Percentiles rank a stretch among this genome's conserved stretches.
Evolutionary conservation across 2,797 vertebrate genomes (phyloP).

Genomic region (Alauda arvensis): DNA sequence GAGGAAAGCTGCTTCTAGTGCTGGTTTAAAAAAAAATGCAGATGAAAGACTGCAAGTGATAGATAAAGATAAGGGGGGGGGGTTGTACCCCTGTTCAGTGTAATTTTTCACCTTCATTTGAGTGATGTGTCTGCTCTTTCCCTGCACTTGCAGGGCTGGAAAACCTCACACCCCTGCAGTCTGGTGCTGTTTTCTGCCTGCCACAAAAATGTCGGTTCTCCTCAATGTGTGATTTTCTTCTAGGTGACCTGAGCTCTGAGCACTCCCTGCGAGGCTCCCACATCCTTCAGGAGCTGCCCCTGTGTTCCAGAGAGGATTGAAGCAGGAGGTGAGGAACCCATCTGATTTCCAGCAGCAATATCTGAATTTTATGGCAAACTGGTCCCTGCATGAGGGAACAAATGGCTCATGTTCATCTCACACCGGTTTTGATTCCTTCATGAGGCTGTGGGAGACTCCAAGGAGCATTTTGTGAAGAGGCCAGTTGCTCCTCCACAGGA

Average conservation of each 20-base stretch:
- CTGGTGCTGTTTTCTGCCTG: neutral
- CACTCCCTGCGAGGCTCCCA: neutral
- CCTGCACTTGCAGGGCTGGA: neutral
- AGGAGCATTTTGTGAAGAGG: conserved; percentile 10
- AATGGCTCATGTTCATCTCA: neutral
- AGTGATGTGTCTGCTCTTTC: neutral
- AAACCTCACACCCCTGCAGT: accelerated
- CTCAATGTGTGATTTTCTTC: accelerated
- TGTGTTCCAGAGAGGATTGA: accelerated
- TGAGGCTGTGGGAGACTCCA: neutral
- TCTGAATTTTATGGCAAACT: neutral
- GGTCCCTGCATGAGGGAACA: neutral
- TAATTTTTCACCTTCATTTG: neutral
- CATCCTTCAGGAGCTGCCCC: neutral
- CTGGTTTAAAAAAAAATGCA: conserved; percentile 34
- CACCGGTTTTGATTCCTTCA: neutral
- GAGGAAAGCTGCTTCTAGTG: neutral
- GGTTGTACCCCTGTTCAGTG: neutral
- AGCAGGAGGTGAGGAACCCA: neutral
- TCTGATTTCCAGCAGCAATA: neutral
- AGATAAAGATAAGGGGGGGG: neutral
- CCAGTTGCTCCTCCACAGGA: conserved; percentile 29
- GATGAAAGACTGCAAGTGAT: neutral
- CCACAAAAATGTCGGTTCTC: neutral
- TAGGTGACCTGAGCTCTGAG: neutral